Conservation (phyloP, 37 sponge, comb jelly and placozoan genomes). For the Oopsacas minuta region DNA sequence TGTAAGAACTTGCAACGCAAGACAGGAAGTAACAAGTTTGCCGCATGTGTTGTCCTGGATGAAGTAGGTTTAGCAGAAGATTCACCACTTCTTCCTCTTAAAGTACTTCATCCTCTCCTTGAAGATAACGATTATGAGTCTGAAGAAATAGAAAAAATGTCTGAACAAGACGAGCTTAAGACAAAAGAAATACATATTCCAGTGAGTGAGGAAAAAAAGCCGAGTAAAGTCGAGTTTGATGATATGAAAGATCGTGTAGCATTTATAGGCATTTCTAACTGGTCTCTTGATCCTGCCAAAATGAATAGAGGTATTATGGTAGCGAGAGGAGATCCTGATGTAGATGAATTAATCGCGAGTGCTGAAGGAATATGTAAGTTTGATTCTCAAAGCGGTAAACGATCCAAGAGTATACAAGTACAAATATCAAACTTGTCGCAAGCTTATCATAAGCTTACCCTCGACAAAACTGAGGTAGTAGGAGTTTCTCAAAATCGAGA, state of each 20-base stretch:
- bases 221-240: conserved; percentile 11
- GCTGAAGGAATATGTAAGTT: conserved; percentile 23
- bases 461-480: neutral
- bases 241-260: conserved; percentile 18
- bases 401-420: neutral
- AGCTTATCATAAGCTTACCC: conserved; percentile 18
- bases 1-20: conserved; percentile 49
- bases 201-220: neutral
- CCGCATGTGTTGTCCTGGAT: conserved; percentile 77
- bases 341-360: conserved; percentile 23
- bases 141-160: conserved; percentile 20
- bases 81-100: conserved; percentile 78
- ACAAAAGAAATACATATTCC: neutral
- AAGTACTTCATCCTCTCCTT: conserved; percentile 83
- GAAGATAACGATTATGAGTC: conserved; percentile 79
- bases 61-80: conserved; percentile 94
- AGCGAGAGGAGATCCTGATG: conserved; percentile 25
- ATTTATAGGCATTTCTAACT: conserved; percentile 38
- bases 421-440: neutral
- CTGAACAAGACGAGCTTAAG: neutral
- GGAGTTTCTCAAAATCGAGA: neutral
- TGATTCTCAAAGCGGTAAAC: neutral
- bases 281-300: conserved; percentile 44
- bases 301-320: conserved; percentile 41
- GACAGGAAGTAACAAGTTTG: conserved; percentile 35